Evolutionary conservation across 1,140 invertebrate species (phyloP), one percentile per base, ranked within the genome.

Genomic region (Aphaenogaster floridana): DNA sequence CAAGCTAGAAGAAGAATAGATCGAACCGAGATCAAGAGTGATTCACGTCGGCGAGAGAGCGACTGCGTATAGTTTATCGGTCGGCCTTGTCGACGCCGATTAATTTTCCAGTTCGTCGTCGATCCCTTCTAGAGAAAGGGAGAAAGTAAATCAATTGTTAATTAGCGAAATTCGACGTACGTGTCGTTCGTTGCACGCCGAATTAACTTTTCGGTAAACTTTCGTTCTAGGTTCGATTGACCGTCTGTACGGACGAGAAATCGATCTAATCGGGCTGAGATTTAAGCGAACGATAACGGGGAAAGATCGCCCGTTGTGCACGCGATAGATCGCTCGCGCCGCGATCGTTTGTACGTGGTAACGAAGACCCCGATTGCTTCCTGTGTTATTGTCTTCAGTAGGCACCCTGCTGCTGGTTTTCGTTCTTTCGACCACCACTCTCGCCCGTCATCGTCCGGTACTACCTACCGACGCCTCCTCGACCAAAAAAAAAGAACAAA

Each of bases 371-470:
- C n/a, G 72, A n/a, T 78, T 66, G 39, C 17, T 79, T 69, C 21
- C 34, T 45, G 52, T 71, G 1, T 54, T 83, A 52, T 90, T 74
- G n/a, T 86, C 68, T 74, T 91, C 90, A 91, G 77, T 91, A 88
- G 90, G 85, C 90, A 89, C 85, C 88, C 90, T 89, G 76, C 86
- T 89, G 66, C 52, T 72, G 79, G 59, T 89, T 83, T 89, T 88
- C 88, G 74, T 91, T 89, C 80, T 91, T 91, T 91, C 89, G 79
- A 81, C 76, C 69, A 76, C 42, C 69, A 84, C 52, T 76, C 69
- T 61, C 69, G 69, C 42, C 69, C 21, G 54, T 52, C 79, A 74
- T 76, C 69, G 59, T 66, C 74, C 85, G 88, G 71, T 91, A 87
- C 39, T 39, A 81, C 66, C 66, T 54, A 76, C 48, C 78, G 42